Evolutionary conservation across 1,140 invertebrate species (phyloP).

Genomic region (Bombus soroeensis): DNA sequence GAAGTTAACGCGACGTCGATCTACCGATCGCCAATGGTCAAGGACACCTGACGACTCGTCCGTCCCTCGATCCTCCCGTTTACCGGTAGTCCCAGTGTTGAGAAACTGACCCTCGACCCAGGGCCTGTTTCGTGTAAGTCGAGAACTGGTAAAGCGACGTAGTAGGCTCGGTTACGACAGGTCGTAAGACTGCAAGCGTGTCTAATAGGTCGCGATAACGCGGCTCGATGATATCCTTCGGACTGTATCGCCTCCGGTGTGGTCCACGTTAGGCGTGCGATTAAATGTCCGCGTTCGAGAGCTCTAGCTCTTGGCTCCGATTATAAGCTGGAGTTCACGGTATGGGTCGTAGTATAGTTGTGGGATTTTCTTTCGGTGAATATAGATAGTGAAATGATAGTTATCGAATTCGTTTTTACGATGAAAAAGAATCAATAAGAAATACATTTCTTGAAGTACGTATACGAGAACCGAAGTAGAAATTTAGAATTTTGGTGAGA

Average conservation of each 20-base stretch:
- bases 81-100: conserved; percentile 35
- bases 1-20: conserved; percentile 32
- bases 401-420: too few species aligned
- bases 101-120: conserved; percentile 60
- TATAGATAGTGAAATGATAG: too few species aligned
- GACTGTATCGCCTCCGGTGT: conserved; percentile 70
- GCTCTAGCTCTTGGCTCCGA: conserved; percentile 1
- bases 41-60: conserved; percentile 60
- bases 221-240: conserved; percentile 72
- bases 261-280: conserved; percentile 70
- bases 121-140: conserved; percentile 58
- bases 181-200: conserved; percentile 73
- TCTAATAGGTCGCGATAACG: conserved; percentile 77
- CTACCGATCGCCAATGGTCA: conserved; percentile 52
- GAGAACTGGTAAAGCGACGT: conserved; percentile 67
- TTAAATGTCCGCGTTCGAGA: conserved; percentile 59
- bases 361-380: neutral
- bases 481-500: too few species aligned
- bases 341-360: neutral
- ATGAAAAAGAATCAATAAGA: too few species aligned
- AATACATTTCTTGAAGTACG: too few species aligned
- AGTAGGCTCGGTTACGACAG: conserved; percentile 72
- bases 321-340: neutral
- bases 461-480: too few species aligned
- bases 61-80: conserved; percentile 12